phyloP scores from a whole-genome alignment of 2,113 vertebrate genomes.

The Mustelus asterias region DNA sequence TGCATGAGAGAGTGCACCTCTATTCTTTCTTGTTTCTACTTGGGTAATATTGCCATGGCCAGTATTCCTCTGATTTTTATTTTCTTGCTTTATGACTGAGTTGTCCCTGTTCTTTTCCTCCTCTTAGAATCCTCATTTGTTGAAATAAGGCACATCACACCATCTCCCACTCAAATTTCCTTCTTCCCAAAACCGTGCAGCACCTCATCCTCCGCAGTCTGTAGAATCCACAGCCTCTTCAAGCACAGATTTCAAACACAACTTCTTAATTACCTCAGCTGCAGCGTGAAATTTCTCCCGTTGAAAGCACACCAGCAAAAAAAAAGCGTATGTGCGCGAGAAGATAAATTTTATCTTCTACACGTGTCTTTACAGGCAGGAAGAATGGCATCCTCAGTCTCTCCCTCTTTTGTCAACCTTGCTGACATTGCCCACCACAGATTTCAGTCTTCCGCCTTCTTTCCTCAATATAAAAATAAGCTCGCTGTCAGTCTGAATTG shows the following conservation, averaged over 20 bases:
- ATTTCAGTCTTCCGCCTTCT: background rate
- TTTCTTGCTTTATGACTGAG: background rate
- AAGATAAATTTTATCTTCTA: background rate
- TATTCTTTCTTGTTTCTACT: background rate
- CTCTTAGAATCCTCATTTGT: background rate
- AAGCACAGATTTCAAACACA: background rate
- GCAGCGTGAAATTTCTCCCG: background rate
- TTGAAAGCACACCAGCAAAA: background rate
- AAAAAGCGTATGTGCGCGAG: background rate
- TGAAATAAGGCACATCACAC: slow-evolving; percentile 5
- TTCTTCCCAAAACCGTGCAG: background rate
- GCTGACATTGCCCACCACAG: background rate
- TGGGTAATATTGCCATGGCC: background rate
- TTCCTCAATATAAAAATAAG: background rate
- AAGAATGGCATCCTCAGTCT: background rate
- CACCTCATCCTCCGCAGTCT: background rate
- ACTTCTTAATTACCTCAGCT: background rate
- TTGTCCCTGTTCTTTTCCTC: background rate
- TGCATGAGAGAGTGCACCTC: background rate
- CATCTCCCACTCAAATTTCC: background rate
- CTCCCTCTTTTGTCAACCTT: background rate
- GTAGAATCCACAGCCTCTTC: background rate
- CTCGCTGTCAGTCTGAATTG: background rate
- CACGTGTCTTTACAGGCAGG: too few relatives aligned
- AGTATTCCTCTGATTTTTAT: background rate